A percentile compares a stretch with the other conserved stretches of the same genome.
These are phyloP conservation scores for Thunnus albacares DNA, from an alignment of 2,797 vertebrate genomes.

Conservation along the genomic window DNA sequence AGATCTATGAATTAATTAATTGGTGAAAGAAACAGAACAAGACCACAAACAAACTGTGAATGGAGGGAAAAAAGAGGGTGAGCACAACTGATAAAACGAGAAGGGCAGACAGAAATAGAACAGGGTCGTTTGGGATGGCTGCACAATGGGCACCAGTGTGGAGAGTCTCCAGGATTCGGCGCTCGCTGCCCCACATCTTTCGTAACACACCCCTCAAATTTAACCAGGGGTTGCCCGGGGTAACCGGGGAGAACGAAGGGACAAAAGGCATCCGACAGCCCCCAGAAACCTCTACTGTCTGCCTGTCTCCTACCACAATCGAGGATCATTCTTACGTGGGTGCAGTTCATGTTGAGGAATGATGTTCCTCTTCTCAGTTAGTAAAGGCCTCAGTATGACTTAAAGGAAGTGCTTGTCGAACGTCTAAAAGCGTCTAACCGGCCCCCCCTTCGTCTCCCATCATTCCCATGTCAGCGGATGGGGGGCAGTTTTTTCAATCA, in stretches of 20 bases:
- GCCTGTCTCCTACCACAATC: constrained; percentile 1
- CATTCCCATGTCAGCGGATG: too few species aligned
- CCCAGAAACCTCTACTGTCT: background rate
- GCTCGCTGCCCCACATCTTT: constrained; percentile 46
- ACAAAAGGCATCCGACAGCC: constrained; percentile 1
- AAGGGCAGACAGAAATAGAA: constrained; percentile 72
- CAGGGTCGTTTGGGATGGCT: constrained; percentile 57
- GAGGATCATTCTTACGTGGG: background rate
- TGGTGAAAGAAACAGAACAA: constrained; percentile 28
- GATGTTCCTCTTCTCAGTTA: background rate
- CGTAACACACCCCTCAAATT: constrained; percentile 42
- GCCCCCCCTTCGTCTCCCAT: too few species aligned
- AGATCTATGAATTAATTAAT: constrained; percentile 55
- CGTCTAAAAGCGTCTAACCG: too few species aligned
- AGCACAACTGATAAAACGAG: constrained; percentile 30
- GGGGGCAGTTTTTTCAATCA: too few species aligned
- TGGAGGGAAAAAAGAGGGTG: constrained; percentile 2
- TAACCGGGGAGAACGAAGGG: background rate
- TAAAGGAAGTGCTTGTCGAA: too few species aligned
- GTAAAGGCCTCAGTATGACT: too few species aligned
- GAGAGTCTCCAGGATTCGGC: constrained; percentile 47
- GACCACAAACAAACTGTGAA: constrained; percentile 21
- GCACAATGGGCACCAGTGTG: constrained; percentile 67
- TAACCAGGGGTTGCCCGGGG: constrained; percentile 38
- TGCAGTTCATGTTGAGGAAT: constrained; percentile 15